phyloP scores from a whole-genome alignment of 2,797 vertebrate species.

The Acrossocheilus fasciatus region DNA sequence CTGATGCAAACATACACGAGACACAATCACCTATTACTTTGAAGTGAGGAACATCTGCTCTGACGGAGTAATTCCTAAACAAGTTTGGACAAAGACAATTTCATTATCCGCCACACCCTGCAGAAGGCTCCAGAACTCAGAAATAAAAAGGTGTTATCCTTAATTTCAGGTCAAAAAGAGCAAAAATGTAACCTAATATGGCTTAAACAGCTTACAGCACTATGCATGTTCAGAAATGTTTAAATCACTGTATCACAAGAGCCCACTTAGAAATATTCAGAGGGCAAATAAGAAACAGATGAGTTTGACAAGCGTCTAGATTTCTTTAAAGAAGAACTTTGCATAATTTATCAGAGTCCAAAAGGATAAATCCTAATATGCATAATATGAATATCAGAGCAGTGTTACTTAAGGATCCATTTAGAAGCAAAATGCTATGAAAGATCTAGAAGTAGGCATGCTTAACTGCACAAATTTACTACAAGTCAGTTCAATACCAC shows the following conservation, averaged over 20 bases:
- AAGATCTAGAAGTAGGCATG: neutral
- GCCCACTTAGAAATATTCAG: neutral
- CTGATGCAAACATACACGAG: neutral
- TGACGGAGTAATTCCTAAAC: constrained; percentile 72
- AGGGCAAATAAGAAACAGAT: neutral
- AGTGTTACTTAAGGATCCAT: neutral
- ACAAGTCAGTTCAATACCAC: neutral
- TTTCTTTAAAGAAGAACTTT: too few species aligned
- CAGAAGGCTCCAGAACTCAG: neutral
- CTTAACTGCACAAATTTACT: neutral
- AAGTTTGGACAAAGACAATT: constrained; percentile 73
- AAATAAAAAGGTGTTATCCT: neutral
- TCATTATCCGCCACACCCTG: constrained; percentile 72
- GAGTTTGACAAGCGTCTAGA: too few species aligned
- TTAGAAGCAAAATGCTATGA: neutral
- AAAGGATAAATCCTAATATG: neutral
- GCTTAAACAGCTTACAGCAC: neutral
- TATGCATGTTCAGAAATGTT: neutral
- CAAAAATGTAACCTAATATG: neutral
- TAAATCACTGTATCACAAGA: neutral
- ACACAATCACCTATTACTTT: neutral
- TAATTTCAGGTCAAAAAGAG: neutral
- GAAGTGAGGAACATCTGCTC: constrained; percentile 38
- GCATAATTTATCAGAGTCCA: too few species aligned
- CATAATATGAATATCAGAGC: neutral